phyloP scores from a whole-genome alignment of 2,888 invertebrate species.

The Oscheius sp. region DNA sequence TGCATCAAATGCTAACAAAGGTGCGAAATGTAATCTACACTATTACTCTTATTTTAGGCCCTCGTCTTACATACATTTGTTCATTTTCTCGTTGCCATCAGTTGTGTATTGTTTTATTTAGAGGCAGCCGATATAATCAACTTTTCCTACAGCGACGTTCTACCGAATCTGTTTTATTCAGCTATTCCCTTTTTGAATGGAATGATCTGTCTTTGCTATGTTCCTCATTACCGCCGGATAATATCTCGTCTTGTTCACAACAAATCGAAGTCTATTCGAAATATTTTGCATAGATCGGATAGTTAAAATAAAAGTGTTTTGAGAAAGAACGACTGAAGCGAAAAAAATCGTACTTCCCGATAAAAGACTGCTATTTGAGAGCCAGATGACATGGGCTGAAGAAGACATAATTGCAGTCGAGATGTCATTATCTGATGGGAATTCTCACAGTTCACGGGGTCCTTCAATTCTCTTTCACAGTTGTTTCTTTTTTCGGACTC shows the following conservation, averaged over 20 bases:
- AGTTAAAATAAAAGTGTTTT: too few species aligned
- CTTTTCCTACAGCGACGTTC: slow-evolving; percentile 7
- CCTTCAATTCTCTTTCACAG: neutral
- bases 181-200: slow-evolving; percentile 7
- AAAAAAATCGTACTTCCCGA: too few species aligned
- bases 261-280: too few species aligned
- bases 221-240: slow-evolving; percentile 15
- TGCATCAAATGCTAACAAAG: slow-evolving; percentile 1
- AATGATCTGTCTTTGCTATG: slow-evolving; percentile 2
- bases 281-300: too few species aligned
- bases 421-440: too few species aligned
- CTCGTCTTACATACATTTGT: neutral
- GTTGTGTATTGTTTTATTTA: neutral
- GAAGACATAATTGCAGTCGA: too few species aligned
- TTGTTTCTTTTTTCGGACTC: neutral
- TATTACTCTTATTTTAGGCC: neutral
- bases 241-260: too few species aligned
- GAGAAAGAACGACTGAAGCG: too few species aligned
- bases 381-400: too few species aligned
- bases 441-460: neutral
- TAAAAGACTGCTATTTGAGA: neutral
- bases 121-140: neutral
- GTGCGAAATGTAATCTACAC: neutral
- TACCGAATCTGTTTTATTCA: neutral
- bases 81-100: neutral